Conservation (phyloP, 2,797 vertebrate genomes). For the Pampus argenteus region DNA sequence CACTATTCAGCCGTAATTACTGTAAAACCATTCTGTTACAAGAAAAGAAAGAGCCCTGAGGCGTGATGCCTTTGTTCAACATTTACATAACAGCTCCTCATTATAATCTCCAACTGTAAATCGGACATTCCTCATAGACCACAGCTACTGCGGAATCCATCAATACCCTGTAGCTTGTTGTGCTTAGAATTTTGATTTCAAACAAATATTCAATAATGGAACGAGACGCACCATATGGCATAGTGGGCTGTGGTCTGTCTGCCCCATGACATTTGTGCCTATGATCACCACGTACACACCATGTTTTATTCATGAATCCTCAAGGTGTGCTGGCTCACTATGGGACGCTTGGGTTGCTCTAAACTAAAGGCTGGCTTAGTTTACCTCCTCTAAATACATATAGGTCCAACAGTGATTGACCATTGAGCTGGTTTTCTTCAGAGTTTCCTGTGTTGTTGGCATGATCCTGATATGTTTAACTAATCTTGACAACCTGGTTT, state of each 20-base stretch:
- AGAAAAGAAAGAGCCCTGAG: slow-evolving; percentile 58
- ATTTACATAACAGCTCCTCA: slow-evolving; percentile 68
- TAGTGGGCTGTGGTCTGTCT: slow-evolving; percentile 24
- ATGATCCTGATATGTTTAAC: neutral
- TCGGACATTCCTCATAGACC: slow-evolving; percentile 35
- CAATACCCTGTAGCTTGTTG: slow-evolving; percentile 30
- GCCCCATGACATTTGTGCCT: slow-evolving; percentile 1
- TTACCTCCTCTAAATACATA: neutral
- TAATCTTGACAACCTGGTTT: neutral
- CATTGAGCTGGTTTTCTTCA: neutral
- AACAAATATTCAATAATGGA: slow-evolving; percentile 48
- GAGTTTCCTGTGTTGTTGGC: neutral
- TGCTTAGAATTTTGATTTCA: slow-evolving; percentile 42
- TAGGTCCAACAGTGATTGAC: slow-evolving; percentile 16
- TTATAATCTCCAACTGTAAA: slow-evolving; percentile 58
- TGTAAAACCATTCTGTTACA: slow-evolving; percentile 49
- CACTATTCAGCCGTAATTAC: slow-evolving; percentile 46
- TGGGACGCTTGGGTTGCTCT: slow-evolving; percentile 6
- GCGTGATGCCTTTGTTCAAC: slow-evolving; percentile 60
- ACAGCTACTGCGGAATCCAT: slow-evolving; percentile 24
- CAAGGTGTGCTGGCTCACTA: neutral
- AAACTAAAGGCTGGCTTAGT: neutral
- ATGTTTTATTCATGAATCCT: slow-evolving; percentile 40
- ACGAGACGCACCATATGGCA: slow-evolving; percentile 40
- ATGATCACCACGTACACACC: slow-evolving; percentile 18